Percentiles rank a stretch among this genome's conserved stretches.
Evolutionary conservation across 2,888 invertebrate genomes (phyloP).

Genomic region (Tenodera sinensis): DNA sequence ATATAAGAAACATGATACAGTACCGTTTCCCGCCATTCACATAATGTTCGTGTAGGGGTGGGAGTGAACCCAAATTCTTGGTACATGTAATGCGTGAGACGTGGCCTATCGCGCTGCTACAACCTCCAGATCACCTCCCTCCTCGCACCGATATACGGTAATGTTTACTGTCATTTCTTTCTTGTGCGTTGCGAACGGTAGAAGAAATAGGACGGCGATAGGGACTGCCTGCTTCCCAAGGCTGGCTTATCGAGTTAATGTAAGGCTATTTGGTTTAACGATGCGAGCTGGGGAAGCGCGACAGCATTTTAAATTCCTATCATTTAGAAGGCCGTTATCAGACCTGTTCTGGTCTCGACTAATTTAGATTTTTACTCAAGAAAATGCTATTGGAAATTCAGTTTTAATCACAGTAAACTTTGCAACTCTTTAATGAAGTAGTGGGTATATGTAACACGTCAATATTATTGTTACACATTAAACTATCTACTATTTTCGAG

Average conservation of each 20-base stretch:
- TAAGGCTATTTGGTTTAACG: background rate
- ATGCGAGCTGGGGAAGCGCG: background rate
- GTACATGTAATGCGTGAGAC: background rate
- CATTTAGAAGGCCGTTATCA: background rate
- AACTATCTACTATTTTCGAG: no score
- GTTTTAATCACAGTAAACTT: no score
- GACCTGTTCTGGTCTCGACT: background rate
- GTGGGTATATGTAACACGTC: no score
- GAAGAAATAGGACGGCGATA: background rate
- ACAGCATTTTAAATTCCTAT: background rate
- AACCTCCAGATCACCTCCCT: background rate
- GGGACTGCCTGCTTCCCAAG: background rate
- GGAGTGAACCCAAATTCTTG: background rate
- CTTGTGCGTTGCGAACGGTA: background rate
- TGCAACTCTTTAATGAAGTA: no score
- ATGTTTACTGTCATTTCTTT: background rate
- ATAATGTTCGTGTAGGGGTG: background rate
- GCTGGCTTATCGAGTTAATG: background rate
- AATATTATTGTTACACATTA: no score
- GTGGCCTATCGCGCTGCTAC: constrained; percentile 1
- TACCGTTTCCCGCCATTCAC: background rate
- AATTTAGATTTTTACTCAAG: background rate
- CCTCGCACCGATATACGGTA: background rate
- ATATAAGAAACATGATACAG: background rate
- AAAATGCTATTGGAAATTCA: background rate